phyloP scores from a whole-genome alignment of 2,888 invertebrate genomes.

The Hemistola chrysoprasaria region DNA sequence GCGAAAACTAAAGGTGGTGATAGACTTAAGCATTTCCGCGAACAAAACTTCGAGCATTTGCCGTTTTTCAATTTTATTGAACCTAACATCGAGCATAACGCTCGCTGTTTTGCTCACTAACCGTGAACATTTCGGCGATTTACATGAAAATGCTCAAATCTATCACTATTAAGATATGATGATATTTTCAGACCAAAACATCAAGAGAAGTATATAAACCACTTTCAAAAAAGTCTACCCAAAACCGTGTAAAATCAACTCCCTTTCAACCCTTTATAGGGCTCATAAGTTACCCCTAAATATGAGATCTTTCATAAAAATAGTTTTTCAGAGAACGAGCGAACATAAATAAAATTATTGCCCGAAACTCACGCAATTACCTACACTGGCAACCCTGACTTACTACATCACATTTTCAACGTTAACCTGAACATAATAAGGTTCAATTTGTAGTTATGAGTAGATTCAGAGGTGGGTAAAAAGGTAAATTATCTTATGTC shows the following conservation, averaged over 20 bases:
- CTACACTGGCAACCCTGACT: conserved; percentile 27
- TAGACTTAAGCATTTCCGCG: too few species aligned
- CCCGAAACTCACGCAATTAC: conserved; percentile 33
- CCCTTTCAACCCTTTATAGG: conserved; percentile 12
- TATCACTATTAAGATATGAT: too few species aligned
- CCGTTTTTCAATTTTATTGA: too few species aligned
- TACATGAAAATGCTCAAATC: too few species aligned
- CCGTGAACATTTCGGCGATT: too few species aligned
- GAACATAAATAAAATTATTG: conserved; percentile 33
- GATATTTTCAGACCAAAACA: too few species aligned
- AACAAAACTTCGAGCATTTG: too few species aligned
- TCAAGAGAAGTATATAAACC: neutral
- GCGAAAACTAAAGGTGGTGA: too few species aligned
- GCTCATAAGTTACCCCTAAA: conserved; percentile 15
- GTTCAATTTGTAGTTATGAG: conserved; percentile 15
- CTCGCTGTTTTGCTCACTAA: too few species aligned
- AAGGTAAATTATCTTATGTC: conserved; percentile 28
- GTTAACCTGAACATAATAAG: conserved; percentile 11
- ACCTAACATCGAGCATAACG: too few species aligned
- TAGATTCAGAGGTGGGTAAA: conserved; percentile 15
- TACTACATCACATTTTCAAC: conserved; percentile 4
- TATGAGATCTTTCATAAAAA: conserved; percentile 21
- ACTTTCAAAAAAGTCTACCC: conserved; percentile 5
- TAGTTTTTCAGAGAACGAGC: conserved; percentile 26
- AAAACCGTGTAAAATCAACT: conserved; percentile 4